Percentiles rank a stretch among this genome's conserved stretches.
Evolutionary conservation across 2,797 vertebrate species (phyloP).

Genomic region (Hydrophis major): DNA sequence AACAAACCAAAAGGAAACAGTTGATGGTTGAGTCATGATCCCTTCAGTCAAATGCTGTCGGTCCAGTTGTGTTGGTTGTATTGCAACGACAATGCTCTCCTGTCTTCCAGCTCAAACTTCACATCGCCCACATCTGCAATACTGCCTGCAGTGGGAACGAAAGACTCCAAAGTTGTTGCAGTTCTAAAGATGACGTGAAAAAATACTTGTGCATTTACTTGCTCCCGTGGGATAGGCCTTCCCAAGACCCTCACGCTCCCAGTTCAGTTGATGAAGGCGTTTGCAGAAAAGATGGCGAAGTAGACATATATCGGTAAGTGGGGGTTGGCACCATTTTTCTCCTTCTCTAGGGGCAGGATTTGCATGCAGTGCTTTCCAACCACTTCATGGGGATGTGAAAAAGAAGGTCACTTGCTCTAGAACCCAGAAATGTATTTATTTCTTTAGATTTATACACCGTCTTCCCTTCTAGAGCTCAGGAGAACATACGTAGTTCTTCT

Average conservation of each 20-base stretch:
- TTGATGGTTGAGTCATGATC: neutral
- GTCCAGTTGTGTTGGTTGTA: neutral
- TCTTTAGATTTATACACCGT: too few species aligned
- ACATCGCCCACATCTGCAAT: conserved; percentile 65
- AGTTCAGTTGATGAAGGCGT: conserved; percentile 40
- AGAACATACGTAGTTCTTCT: neutral
- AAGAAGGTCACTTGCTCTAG: neutral
- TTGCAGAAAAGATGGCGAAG: conserved; percentile 53
- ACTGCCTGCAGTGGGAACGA: conserved; percentile 36
- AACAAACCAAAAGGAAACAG: neutral
- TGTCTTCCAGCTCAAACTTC: conserved; percentile 53
- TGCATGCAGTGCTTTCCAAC: neutral
- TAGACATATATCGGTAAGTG: conserved; percentile 56
- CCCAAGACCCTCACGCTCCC: neutral
- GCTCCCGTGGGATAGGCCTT: conserved; percentile 42
- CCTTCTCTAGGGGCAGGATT: neutral
- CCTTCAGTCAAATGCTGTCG: fast-evolving
- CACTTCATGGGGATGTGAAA: neutral
- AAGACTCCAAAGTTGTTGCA: conserved; percentile 68
- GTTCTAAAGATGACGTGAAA: conserved; percentile 41
- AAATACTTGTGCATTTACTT: conserved; percentile 68
- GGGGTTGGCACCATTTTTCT: neutral
- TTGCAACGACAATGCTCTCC: too few species aligned
- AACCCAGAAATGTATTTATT: too few species aligned
- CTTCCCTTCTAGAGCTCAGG: neutral